Base-by-base conservation (phyloP, 2,888 invertebrate species). In the Candidula unifasciata region DNA sequence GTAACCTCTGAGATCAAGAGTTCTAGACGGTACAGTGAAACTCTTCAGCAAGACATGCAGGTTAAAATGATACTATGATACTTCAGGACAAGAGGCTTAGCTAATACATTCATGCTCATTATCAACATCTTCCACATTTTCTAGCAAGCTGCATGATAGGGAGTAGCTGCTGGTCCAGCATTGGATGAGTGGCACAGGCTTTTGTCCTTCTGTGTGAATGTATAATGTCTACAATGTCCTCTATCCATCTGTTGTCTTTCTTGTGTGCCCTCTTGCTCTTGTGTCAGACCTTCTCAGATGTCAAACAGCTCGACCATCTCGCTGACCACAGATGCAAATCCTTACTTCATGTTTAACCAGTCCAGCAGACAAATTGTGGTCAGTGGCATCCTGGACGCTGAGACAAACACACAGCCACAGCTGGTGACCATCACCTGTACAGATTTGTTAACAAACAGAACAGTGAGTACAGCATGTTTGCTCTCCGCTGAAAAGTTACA, bases 241-340 rank as follows among this genome's bases (percentile, higher is more conserved):
- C n/a, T n/a, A n/a, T n/a, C n/a, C n/a, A n/a, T n/a, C n/a, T n/a
- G n/a, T n/a, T n/a, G n/a, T n/a, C n/a, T n/a, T n/a, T n/a, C n/a
- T n/a, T 44, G 44, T 44, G 44, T 44, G 44, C 10, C 5, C 10
- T 3, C 10, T 44, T 44, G 44, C 10, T 3, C 10, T 3, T 44
- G 44, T 44, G 44, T 44, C 5, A 44, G 44, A 16, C 0, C 24
- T 13, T 80, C 18, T 30, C 80, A 27, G 80, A n/a, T n/a, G n/a
- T n/a, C 52, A 44, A 80, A 80, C 80, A 52, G 57, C 68, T 80
- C 80, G 24, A 52, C 33, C 10, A 33, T 80, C 27, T 44, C 80
- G 0, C 16, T 80, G 5, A 44, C 27, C 2, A n/a, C 52, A 5
- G 30, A 30, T 18, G 27, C 18, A 2, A 80, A 68, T 80, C 10